Base-by-base conservation (phyloP, 2,888 invertebrate species). In the Thalpophila matura region DNA sequence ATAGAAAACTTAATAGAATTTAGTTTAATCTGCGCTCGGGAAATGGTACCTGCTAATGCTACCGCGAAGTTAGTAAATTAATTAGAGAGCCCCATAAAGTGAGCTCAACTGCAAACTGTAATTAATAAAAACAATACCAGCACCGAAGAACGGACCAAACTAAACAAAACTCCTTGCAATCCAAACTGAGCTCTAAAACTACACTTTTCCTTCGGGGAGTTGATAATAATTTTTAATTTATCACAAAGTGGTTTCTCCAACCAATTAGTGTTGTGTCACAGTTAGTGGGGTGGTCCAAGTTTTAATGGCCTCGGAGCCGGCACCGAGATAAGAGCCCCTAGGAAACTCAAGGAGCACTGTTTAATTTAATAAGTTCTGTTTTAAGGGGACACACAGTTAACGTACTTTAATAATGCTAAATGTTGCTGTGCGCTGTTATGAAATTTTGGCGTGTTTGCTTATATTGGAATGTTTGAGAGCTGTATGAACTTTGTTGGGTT, bases 241-340 rank as follows among this genome's bases (percentile, higher is more conserved):
- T 79, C 82, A 79, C 79, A 79, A 85, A 86, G 85, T 83, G 84
- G 82, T 83, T 80, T 76, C 77, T 78, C 79, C 61, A 76, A 85
- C 83, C 90, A 90, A 89, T 90, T 90, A 89, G 87, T 73, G 83
- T 76, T 81, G 82, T 79, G 86, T 82, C 86, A 84, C 86, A 80
- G 81, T 83, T 81, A 80, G 78, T 74, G 74, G 68, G 78, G 61
- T 61, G 84, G 87, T 80, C 79, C 81, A 87, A 87, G 86, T 87
- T 87, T 87, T 87, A 87, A 87, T 87, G 87, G 86, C 68, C 82
- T 79, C 80, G 56, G 75, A 78, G 79, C 77, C 78, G 67, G 64
- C 71, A 75, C 62, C 61, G 79, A 81, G 86, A 86, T 87, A 87
- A 87, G 87, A 86, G 87, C 83, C 77, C 71, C 75, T 74, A 72